Evolutionary conservation across 2,113 vertebrate species (phyloP), one percentile per base, ranked within the genome.

Genomic region (Melospiza georgiana): DNA sequence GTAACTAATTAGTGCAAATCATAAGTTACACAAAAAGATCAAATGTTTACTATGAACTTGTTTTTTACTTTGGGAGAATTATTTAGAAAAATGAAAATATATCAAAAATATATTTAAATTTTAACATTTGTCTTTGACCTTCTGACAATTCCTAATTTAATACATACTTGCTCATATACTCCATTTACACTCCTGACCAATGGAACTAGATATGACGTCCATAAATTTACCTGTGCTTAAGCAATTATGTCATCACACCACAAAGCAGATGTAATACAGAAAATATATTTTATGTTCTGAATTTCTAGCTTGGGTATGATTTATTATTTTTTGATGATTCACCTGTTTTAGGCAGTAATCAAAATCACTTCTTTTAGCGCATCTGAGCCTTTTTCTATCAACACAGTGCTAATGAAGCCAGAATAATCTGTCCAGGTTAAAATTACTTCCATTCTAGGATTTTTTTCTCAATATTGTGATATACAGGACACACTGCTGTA

Each of bases 201-300:
- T 48, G 6, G 0, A 63, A 17, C 27, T 55, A 30, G 22, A n/a
- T 35, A 55, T 3, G 11, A 48, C 2, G 2, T 27, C 59, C 8
- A 37, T 46, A 37, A 65, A 69, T 79, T 72, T 51, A 65, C 15
- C 11, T 27, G 5, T 49, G 4, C 5, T 89, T 67, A 67, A 59
- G 12, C 6, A 90, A 41, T 55, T 57, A 9, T 71, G 23, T 46
- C 16, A 73, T 43, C 54, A 73, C 4, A 51, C 13, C 49, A 51
- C 33, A 89, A 87, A 71, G 9, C 3, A 87, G 23, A 68, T 5
- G 20, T 31, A 66, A 68, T 55, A 17, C 3, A 48, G 39, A 81
- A 59, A 90, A 81, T 72, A 31, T 15, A 52, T 30, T 41, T 4
- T 25, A 49, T 58, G 9, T 37, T 74, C 10, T 62, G 43, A 62